phyloP scores from a whole-genome alignment of 1,140 invertebrate genomes.

The Caerostris extrusa region DNA sequence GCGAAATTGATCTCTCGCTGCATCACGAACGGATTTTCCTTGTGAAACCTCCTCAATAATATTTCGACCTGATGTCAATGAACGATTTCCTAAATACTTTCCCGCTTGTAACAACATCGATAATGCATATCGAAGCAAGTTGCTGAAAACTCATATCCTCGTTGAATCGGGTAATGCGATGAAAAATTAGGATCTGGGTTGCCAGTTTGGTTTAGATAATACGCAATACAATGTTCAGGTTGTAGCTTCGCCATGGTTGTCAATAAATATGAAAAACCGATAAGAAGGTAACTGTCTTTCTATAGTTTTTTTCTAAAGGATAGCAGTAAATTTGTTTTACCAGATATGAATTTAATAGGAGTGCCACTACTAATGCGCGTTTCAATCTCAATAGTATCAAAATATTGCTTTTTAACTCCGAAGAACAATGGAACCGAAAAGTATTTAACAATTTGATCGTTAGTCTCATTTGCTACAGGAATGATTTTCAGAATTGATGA shows the following conservation, averaged over 20 bases:
- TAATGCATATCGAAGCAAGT: background rate
- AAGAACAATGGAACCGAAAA: background rate
- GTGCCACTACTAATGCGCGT: background rate
- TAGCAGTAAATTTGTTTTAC: background rate
- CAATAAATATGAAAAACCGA: background rate
- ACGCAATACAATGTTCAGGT: background rate
- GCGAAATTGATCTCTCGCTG: background rate
- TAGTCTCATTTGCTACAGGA: background rate
- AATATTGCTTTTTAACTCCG: background rate
- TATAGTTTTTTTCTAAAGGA: background rate
- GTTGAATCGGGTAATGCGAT: background rate
- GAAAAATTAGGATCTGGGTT: background rate
- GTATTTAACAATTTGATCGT: constrained; percentile 7
- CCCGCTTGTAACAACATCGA: background rate
- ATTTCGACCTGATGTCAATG: background rate
- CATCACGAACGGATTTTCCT: background rate
- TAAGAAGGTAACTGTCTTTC: background rate
- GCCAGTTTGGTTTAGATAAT: background rate
- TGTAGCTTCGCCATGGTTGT: background rate
- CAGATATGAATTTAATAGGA: background rate
- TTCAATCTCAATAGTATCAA: constrained; percentile 16
- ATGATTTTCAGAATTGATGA: background rate
- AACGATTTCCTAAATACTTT: background rate
- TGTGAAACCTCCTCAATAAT: background rate
- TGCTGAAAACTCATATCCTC: constrained; percentile 16